A percentile compares a stretch with the other conserved stretches of the same genome.
phyloP scores from a whole-genome alignment of 2,797 vertebrate species.

The Geotrypetes seraphini region DNA sequence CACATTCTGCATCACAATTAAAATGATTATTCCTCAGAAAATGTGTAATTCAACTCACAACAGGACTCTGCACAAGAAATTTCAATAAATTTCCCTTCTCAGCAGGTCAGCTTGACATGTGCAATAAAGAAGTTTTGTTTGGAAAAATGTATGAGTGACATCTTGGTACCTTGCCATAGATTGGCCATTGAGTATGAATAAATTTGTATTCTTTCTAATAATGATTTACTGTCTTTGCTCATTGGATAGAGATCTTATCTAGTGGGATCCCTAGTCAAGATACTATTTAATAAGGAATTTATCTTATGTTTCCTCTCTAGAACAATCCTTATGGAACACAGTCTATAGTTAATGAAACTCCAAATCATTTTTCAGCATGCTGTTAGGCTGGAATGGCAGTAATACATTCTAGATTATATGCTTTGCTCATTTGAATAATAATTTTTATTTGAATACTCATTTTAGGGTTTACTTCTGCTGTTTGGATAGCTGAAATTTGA shows the following conservation, averaged over 20 bases:
- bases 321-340: too few species aligned
- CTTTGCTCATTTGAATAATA: too few species aligned
- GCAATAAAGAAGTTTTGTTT: constrained; percentile 64
- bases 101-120: constrained; percentile 63
- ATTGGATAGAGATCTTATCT: constrained; percentile 1
- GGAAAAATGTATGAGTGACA: constrained; percentile 53
- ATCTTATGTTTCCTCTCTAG: too few species aligned
- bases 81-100: constrained; percentile 61
- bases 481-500: too few species aligned
- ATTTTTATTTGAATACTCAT: too few species aligned
- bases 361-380: too few species aligned
- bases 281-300: too few species aligned
- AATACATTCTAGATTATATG: too few species aligned
- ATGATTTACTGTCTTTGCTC: constrained; percentile 34
- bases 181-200: constrained; percentile 41
- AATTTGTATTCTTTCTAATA: constrained; percentile 42
- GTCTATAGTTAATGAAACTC: too few species aligned
- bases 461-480: too few species aligned
- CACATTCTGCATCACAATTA: constrained; percentile 3
- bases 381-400: too few species aligned
- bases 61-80: constrained; percentile 52
- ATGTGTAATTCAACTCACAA: constrained; percentile 41
- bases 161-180: constrained; percentile 45
- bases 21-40: constrained; percentile 40
- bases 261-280: background rate